Evolutionary conservation across 1,140 invertebrate species (phyloP), one percentile per base, ranked within the genome.

Genomic region (Dysdera silvatica): DNA sequence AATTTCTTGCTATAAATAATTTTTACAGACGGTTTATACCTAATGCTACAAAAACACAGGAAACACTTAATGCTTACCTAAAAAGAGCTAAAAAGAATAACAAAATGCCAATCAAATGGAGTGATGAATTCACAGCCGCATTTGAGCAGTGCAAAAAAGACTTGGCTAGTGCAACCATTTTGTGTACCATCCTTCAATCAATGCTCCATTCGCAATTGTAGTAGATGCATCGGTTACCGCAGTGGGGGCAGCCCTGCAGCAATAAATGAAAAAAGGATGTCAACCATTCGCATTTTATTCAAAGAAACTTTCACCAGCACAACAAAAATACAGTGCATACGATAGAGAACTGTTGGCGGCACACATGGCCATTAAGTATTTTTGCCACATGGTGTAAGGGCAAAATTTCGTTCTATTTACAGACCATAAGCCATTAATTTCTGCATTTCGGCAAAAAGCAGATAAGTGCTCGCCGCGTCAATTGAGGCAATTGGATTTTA

Each of bases 61-160:
- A 14, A n/a, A 26, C n/a, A 3, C 26, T 56, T 16, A 12, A 26
- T 23, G 40, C 24, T 41, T 43, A 41, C 4, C 20, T 45, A 10
- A 49, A 49, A 32, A 43, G 12, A 4, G 18, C 24, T 4, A 49
- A 58, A 20, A 47, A 20, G 20, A 18, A 49, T 32, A 26, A 5
- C 8, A 3, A 23, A n/a, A n/a, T n/a, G 6, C 4, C 4, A 12
- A 28, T 72, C 14, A 16, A 8, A 3, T 71, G 70, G 70, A 53
- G 29, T 2, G 7, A 49, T 1, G 63, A 61, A 4, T 37, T 72
- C 5, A 35, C 69, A 5, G 3, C 48, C 56, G 73, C 77, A 0
- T 79, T 80, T 65, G 55, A 70, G 3, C 26, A 69, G 6, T 75
- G 72, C 61, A 80, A 80, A 65, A n/a, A 68, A 18, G 67, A 45